These are phyloP conservation scores for Aproaerema taeniolella DNA, from an alignment of 2,888 invertebrate species.

Conservation along the genomic window DNA sequence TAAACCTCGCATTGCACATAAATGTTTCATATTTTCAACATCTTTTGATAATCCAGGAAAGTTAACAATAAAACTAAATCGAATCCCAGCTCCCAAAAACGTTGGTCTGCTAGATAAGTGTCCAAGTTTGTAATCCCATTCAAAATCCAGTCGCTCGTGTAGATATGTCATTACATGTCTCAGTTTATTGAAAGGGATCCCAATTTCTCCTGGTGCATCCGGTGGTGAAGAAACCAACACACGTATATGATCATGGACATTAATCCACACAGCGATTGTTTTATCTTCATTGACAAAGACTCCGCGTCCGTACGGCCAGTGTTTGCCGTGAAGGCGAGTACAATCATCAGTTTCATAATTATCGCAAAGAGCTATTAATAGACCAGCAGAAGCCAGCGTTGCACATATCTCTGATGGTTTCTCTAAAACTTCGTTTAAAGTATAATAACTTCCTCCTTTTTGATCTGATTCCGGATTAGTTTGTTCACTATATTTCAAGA, in stretches of 20 bases:
- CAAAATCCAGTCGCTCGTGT: slow-evolving; percentile 80
- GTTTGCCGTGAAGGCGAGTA: slow-evolving; percentile 82
- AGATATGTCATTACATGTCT: slow-evolving; percentile 80
- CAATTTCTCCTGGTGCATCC: slow-evolving; percentile 83
- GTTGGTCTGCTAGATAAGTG: slow-evolving; percentile 91
- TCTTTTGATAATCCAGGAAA: slow-evolving; percentile 89
- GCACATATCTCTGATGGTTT: slow-evolving; percentile 83
- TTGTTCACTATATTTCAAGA: slow-evolving; percentile 73
- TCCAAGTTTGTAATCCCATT: slow-evolving; percentile 86
- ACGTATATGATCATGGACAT: slow-evolving; percentile 93
- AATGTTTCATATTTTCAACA: slow-evolving; percentile 84
- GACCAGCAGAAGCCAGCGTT: slow-evolving; percentile 79
- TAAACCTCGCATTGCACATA: slow-evolving; percentile 88
- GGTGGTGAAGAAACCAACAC: slow-evolving; percentile 85
- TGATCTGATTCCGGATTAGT: slow-evolving; percentile 78
- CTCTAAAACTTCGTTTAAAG: slow-evolving; percentile 86
- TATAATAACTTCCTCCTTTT: slow-evolving; percentile 84
- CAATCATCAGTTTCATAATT: slow-evolving; percentile 80
- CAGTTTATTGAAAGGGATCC: slow-evolving; percentile 85
- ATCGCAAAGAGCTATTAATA: slow-evolving; percentile 83
- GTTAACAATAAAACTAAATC: slow-evolving; percentile 84
- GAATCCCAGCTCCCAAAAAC: slow-evolving; percentile 88
- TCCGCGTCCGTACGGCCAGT: slow-evolving; percentile 96
- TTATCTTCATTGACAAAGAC: slow-evolving; percentile 89
- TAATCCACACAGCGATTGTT: slow-evolving; percentile 93